Conservation (phyloP, 2,888 invertebrate species). For the Acleris sparsana region DNA sequence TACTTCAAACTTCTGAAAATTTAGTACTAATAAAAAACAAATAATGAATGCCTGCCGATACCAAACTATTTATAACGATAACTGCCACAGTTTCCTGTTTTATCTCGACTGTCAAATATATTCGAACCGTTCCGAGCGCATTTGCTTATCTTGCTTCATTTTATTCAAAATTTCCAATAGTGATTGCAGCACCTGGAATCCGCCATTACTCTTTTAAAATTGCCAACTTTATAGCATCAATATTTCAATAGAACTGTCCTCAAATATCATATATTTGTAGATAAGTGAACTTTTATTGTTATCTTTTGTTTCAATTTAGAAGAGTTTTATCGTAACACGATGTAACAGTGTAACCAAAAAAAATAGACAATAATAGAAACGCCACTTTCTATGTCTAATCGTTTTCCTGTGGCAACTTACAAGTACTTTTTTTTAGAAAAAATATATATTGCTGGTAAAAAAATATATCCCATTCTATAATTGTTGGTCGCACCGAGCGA, state of each 20-base stretch:
- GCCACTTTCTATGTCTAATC: too few species aligned
- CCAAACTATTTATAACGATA: constrained; percentile 26
- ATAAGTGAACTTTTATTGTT: constrained; percentile 34
- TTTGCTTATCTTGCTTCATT: constrained; percentile 61
- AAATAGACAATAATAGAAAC: too few species aligned
- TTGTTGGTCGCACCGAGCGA: too few species aligned
- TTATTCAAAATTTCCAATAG: constrained; percentile 61
- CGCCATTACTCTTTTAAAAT: constrained; percentile 71
- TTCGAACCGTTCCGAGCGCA: constrained; percentile 35
- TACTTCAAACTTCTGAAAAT: not conserved
- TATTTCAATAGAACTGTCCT: constrained; percentile 64
- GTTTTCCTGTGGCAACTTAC: too few species aligned
- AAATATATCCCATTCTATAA: too few species aligned
- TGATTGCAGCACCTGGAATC: constrained; percentile 70
- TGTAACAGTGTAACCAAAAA: too few species aligned
- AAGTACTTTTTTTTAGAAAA: too few species aligned
- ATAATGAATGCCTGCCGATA: not conserved
- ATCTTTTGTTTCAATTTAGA: too few species aligned
- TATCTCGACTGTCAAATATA: constrained; percentile 32
- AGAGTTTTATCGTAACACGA: too few species aligned
- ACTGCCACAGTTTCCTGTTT: constrained; percentile 26
- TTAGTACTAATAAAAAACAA: not conserved
- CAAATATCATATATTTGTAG: constrained; percentile 55
- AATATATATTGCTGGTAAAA: too few species aligned
- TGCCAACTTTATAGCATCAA: constrained; percentile 68